A percentile compares a stretch with the other conserved stretches of the same genome.
Conservation (phyloP, 2,888 invertebrate species). For the Megamerina dolium region DNA sequence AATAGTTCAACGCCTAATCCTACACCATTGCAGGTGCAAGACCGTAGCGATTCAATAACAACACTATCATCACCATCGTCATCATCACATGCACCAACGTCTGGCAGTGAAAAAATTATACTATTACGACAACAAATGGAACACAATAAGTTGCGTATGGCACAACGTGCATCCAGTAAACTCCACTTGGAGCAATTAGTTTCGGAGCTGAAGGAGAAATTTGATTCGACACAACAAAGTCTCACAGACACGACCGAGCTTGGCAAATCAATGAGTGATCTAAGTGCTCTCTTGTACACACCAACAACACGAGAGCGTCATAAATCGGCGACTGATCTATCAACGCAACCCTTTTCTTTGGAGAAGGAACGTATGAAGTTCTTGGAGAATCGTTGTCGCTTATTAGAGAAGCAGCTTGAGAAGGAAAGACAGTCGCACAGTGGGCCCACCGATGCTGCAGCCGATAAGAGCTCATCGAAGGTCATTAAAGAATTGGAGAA, state of each 20-base stretch:
- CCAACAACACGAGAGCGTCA: slow-evolving; percentile 34
- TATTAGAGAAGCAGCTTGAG: slow-evolving; percentile 43
- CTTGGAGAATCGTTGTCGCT: slow-evolving; percentile 43
- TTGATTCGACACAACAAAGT: slow-evolving; percentile 52
- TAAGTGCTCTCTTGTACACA: slow-evolving; percentile 28
- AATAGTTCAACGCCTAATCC: slow-evolving; percentile 6
- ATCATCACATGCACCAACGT: slow-evolving; percentile 31
- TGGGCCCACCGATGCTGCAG: background rate
- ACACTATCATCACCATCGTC: slow-evolving; percentile 1
- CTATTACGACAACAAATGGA: slow-evolving; percentile 53
- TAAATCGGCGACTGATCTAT: slow-evolving; percentile 42
- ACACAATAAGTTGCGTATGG: slow-evolving; percentile 53
- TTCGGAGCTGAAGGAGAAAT: slow-evolving; percentile 52
- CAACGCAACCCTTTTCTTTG: slow-evolving; percentile 33
- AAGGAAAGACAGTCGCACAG: slow-evolving; percentile 36
- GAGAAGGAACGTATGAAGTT: slow-evolving; percentile 40
- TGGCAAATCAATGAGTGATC: slow-evolving; percentile 47
- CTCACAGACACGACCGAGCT: slow-evolving; percentile 39
- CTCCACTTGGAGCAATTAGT: slow-evolving; percentile 54
- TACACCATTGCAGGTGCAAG: slow-evolving; percentile 14
- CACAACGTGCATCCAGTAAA: slow-evolving; percentile 52
- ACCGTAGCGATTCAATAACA: slow-evolving; percentile 8
- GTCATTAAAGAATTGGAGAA: slow-evolving; percentile 28
- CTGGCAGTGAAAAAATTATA: slow-evolving; percentile 53
- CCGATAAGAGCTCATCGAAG: slow-evolving; percentile 13